Conservation (phyloP, 2,113 vertebrate genomes). For the Meriones unguiculatus region DNA sequence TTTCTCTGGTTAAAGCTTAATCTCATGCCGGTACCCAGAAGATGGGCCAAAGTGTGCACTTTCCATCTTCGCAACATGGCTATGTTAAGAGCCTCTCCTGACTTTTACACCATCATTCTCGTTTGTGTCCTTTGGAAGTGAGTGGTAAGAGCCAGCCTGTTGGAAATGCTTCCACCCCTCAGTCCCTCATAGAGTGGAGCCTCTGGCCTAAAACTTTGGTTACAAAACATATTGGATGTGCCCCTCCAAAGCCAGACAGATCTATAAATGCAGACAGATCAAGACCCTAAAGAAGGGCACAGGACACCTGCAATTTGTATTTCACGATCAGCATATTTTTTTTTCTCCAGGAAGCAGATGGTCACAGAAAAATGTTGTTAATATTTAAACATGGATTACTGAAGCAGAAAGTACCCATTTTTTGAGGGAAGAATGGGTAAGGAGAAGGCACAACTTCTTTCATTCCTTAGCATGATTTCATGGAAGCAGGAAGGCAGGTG, state of each 20-base stretch:
- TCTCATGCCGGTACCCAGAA: not conserved
- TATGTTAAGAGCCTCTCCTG: not conserved
- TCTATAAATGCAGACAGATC: not conserved
- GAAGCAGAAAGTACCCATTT: not conserved
- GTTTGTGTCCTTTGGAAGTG: not conserved
- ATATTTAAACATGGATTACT: not conserved
- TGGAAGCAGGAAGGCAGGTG: not conserved
- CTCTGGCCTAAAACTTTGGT: not conserved
- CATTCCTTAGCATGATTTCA: not conserved
- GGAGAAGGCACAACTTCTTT: not conserved
- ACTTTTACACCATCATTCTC: not conserved
- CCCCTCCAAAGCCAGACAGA: not conserved
- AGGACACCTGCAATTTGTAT: not conserved
- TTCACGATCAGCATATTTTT: slow-evolving; percentile 15
- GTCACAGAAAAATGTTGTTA: not conserved
- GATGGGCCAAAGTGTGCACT: not conserved
- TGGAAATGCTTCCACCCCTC: not conserved
- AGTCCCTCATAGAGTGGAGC: not conserved
- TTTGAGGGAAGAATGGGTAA: not conserved
- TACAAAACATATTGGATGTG: not conserved
- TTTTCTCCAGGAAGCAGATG: not conserved
- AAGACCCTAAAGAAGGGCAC: not conserved
- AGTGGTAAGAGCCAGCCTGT: not conserved
- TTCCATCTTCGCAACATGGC: not conserved
- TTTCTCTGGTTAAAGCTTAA: not conserved